Base-by-base conservation (phyloP, 2,113 vertebrate species). In the Albula goreensis region DNA sequence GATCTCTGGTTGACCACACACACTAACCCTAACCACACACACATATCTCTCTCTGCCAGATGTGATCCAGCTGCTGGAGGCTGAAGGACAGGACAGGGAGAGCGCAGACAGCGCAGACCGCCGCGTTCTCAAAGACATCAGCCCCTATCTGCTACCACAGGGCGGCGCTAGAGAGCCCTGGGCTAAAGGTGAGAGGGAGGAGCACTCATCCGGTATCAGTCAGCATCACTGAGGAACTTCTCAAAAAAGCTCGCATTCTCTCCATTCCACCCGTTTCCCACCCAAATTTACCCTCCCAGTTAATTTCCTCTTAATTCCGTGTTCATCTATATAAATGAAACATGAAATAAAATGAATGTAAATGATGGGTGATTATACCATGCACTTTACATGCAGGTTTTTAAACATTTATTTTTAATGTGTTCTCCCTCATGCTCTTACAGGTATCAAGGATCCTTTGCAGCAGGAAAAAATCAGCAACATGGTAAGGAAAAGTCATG, bases 31-130 rank as follows among this genome's bases (percentile, higher is more conserved):
- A 41, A 41, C 31, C 31, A 22, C 4, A 66, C 4, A 66, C 3
- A 60, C 22, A 19, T 66, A 66, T 66, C 17, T 4, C 22, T 66
- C 60, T 13, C 85, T 48, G n/a, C 80, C 90, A 96, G 95, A 95
- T 77, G 90, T 95, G 5, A 88, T 95, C 84, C 93, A 95, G 86
- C 95, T 94, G 85, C 89, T 95, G 83, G 91, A 93, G 84, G 92
- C 91, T 83, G 94, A 95, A 77, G 92, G 93, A 17, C 93, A 94
- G 53, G 93, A 93, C 3, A 90, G 91, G 60, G 57, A 89, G 51
- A 88, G 89, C 66, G 13, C 89, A 56, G 90, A 91, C 5, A 90
- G 92, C 25, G 92, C n/a, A 9, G 91, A 93, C 51, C 91, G 91
- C 80, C 93, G 90, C 56, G 92, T 94, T 3, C 15, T 87, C 8